These are phyloP conservation scores for Drosophila melanogaster DNA, from an alignment of 1,140 invertebrate genomes.

Conservation along the genomic window DNA sequence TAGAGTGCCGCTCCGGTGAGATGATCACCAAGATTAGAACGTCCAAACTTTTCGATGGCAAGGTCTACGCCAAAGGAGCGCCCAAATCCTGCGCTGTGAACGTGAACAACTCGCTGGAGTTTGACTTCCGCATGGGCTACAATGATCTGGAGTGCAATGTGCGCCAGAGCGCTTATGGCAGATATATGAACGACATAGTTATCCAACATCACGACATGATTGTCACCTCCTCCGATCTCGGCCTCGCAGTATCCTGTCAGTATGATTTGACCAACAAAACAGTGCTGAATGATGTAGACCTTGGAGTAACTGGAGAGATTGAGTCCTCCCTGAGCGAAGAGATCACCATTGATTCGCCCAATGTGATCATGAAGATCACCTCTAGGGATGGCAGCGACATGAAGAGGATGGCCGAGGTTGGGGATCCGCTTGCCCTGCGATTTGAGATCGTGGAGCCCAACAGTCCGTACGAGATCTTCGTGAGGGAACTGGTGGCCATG, in stretches of 20 bases:
- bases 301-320: slow-evolving; percentile 94
- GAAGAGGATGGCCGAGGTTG: slow-evolving; percentile 93
- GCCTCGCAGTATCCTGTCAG: slow-evolving; percentile 96
- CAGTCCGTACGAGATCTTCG: slow-evolving; percentile 97
- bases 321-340: slow-evolving; percentile 91
- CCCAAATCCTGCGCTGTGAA: slow-evolving; percentile 97
- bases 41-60: slow-evolving; percentile 96
- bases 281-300: slow-evolving; percentile 95
- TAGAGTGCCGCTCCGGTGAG: slow-evolving; percentile 95
- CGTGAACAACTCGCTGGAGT: slow-evolving; percentile 93
- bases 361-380: slow-evolving; percentile 97
- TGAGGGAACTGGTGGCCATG: slow-evolving; percentile 96
- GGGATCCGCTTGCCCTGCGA: slow-evolving; percentile 94
- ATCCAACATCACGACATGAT: slow-evolving; percentile 98
- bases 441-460: slow-evolving; percentile 96
- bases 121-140: slow-evolving; percentile 95
- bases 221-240: slow-evolving; percentile 96
- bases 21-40: slow-evolving; percentile 97
- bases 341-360: slow-evolving; percentile 95
- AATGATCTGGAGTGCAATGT: slow-evolving; percentile 96
- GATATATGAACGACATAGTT: slow-evolving; percentile 94
- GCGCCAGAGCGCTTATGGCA: slow-evolving; percentile 92
- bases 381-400: slow-evolving; percentile 90
- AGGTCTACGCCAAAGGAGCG: slow-evolving; percentile 96
- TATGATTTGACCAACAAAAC: slow-evolving; percentile 97